A percentile compares a stretch with the other conserved stretches of the same genome.
Conservation (phyloP, 2,113 vertebrate genomes). For the Boulengeromyrus knoepffleri region DNA sequence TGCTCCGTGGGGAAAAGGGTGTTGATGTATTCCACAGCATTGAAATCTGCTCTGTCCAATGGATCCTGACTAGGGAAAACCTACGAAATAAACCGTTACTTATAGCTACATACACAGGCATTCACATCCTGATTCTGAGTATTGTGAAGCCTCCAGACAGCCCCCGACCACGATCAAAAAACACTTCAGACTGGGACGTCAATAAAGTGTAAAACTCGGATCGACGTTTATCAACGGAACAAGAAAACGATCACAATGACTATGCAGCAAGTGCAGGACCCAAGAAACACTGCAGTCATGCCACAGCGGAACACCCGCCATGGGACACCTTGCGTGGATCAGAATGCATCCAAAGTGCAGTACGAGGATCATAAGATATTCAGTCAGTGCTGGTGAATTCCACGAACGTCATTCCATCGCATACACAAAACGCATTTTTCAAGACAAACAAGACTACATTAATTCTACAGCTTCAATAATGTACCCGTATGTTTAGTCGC, state of each 20-base stretch:
- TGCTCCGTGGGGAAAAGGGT: conserved; percentile 94
- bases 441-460: neutral
- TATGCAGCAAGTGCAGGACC: neutral
- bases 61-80: conserved; percentile 97
- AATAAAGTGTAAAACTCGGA: neutral
- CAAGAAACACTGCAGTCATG: neutral
- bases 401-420: neutral
- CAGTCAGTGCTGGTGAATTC: neutral
- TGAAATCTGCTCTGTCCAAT: conserved; percentile 90
- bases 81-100: conserved; percentile 45
- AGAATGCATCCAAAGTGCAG: neutral
- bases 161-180: neutral
- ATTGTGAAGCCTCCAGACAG: neutral
- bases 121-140: neutral
- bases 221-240: neutral
- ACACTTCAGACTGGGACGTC: neutral
- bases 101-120: neutral
- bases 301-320: neutral
- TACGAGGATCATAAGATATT: neutral
- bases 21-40: conserved; percentile 97
- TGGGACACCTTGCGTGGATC: neutral
- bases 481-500: neutral
- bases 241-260: neutral
- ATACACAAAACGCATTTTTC: neutral
- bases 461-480: neutral